Conservation (phyloP, 2,888 invertebrate genomes). For the Smittia sp. region DNA sequence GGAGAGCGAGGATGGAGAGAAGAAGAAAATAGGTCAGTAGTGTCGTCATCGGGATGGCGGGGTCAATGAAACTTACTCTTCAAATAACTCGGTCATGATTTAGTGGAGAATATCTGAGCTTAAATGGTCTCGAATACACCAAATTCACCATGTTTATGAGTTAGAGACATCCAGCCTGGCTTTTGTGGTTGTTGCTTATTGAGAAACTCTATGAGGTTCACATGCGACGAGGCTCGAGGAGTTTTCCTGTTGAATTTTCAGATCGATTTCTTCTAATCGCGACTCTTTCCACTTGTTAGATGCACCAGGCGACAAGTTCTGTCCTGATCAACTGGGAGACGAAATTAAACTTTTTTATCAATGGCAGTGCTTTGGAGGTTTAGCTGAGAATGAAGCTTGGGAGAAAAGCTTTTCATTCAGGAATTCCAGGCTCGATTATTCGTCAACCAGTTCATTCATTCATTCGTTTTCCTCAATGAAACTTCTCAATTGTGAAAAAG, state of each 20-base stretch:
- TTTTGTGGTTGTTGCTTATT: not conserved
- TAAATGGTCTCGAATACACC: constrained; percentile 57
- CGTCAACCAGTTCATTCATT: constrained; percentile 33
- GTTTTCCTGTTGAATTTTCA: not conserved
- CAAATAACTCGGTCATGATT: constrained; percentile 90
- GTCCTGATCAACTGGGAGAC: constrained; percentile 14
- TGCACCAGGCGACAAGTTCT: constrained; percentile 30
- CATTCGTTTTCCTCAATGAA: constrained; percentile 31
- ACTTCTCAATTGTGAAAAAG: not conserved
- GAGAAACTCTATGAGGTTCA: not conserved
- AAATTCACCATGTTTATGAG: constrained; percentile 81
- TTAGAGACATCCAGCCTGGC: constrained; percentile 62
- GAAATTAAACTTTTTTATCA: not conserved
- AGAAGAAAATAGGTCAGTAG: constrained; percentile 21
- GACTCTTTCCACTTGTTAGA: constrained; percentile 8
- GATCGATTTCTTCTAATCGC: not conserved
- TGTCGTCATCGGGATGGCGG: constrained; percentile 21
- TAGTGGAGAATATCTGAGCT: constrained; percentile 33
- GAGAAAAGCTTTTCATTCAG: constrained; percentile 15
- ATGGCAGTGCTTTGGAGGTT: not conserved
- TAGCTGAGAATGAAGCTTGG: constrained; percentile 35
- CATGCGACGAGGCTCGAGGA: constrained; percentile 9
- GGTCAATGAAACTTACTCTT: constrained; percentile 68
- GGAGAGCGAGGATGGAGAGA: constrained; percentile 18
- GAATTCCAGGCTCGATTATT: not conserved